Evolutionary conservation across 2,797 vertebrate genomes (phyloP), one percentile per base, ranked within the genome.

Genomic region (Momotus momota): DNA sequence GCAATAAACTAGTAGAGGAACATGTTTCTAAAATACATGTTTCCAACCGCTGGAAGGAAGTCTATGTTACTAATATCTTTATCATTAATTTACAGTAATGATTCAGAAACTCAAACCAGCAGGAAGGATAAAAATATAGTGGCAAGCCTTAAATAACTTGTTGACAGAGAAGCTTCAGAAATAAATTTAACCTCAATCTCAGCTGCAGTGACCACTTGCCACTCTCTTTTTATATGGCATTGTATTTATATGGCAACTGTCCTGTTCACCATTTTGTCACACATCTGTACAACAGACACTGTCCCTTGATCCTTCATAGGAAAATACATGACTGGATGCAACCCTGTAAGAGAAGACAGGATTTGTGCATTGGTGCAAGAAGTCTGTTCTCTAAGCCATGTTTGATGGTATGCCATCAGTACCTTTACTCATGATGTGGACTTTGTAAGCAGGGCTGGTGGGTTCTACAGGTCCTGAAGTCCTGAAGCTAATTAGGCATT

Each of bases 71-170:
- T 92, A 72, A 83, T 94, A 90, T 72, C 79, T 96, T 96, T 93
- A 80, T 88, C 77, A 93, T 91, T 93, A 93, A 82, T 94, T 90
- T 87, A 21, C 94, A 82, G 61, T 90, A 96, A 95, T 81, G 67
- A 96, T 86, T 86, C 88, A 96, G 95, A 96, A 97, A 89, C 71
- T 90, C 89, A 83, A 80, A 94, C 38, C 70, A 84, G 64, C 86
- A 95, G 95, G 96, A 97, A 97, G 91, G 81, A 93, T 94, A 93
- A 95, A 96, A 96, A 97, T 89, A 87, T 33, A 94, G 66, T 84
- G 51, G 41, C 71, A 78, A 92, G 67, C 87, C 57, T 81, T 88
- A 96, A 97, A 97, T 96, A 97, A 85, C 85, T 91, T 93, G 91
- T 96, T 96, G 95, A 93, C 89, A 65, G 55, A 57, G 55, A 79